Conservation (phyloP, 2,888 invertebrate species). For the Machimus atricapillus region DNA sequence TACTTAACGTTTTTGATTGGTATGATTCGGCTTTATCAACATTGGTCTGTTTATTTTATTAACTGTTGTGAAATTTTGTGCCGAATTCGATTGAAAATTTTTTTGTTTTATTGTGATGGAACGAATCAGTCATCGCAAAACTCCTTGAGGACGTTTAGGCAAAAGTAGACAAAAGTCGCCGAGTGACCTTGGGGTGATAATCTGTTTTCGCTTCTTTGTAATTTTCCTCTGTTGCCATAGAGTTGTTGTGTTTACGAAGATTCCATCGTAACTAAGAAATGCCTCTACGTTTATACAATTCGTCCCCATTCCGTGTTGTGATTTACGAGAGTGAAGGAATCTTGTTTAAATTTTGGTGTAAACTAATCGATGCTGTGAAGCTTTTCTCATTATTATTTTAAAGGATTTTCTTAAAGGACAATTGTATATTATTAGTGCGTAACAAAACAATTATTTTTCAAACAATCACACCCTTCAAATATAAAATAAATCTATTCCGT, state of each 20-base stretch:
- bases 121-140: neutral
- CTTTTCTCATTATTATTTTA: neutral
- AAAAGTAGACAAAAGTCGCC: neutral
- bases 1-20: neutral
- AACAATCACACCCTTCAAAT: neutral
- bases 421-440: neutral
- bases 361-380: slow-evolving; percentile 9
- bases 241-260: slow-evolving; percentile 4
- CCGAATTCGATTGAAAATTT: neutral
- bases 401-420: neutral
- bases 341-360: neutral
- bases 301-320: neutral
- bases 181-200: slow-evolving; percentile 31
- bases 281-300: neutral
- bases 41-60: neutral
- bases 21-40: neutral
- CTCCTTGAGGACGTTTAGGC: neutral
- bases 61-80: neutral
- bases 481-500: neutral
- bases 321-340: neutral
- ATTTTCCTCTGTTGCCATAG: slow-evolving; percentile 24
- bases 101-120: neutral
- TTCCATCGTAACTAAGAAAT: neutral
- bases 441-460: neutral
- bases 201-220: neutral